A percentile compares a stretch with the other conserved stretches of the same genome.
These are phyloP conservation scores for rabbit (Oryctolagus cuniculus) DNA, from an alignment of 2,113 vertebrate species.

Conservation along the genomic window DNA sequence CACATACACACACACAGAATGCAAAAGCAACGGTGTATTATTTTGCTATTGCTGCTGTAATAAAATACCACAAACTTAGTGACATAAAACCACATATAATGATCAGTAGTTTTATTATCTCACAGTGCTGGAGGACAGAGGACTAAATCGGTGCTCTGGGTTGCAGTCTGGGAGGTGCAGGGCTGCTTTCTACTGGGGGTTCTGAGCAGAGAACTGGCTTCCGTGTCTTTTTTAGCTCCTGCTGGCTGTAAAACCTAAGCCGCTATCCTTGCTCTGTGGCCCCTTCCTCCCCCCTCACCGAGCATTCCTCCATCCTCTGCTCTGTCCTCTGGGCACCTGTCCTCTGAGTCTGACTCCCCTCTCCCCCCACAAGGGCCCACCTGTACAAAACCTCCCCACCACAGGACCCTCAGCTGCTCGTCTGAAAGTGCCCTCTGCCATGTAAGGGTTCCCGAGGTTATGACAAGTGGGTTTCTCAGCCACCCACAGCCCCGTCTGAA, in stretches of 20 bases:
- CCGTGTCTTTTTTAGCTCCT: not conserved
- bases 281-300: not conserved
- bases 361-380: too few species aligned
- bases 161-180: not conserved
- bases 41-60: not conserved
- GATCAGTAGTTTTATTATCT: not conserved
- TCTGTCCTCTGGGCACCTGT: not conserved
- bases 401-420: too few species aligned
- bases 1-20: not conserved
- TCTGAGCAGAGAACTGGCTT: too few species aligned
- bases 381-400: not conserved
- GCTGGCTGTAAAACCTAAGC: not conserved
- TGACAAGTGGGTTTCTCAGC: not conserved
- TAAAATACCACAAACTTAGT: not conserved
- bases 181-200: not conserved
- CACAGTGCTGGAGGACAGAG: not conserved
- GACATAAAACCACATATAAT: not conserved
- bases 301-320: not conserved
- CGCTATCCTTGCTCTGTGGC: rapidly evolving
- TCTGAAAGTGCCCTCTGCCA: not conserved
- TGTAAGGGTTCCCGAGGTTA: not conserved
- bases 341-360: too few species aligned
- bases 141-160: too few species aligned
- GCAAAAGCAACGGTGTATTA: not conserved
- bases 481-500: too few species aligned